Evolutionary conservation across 2,888 invertebrate species (phyloP), one percentile per base, ranked within the genome.

Genomic region (Flexamia atlantica): DNA sequence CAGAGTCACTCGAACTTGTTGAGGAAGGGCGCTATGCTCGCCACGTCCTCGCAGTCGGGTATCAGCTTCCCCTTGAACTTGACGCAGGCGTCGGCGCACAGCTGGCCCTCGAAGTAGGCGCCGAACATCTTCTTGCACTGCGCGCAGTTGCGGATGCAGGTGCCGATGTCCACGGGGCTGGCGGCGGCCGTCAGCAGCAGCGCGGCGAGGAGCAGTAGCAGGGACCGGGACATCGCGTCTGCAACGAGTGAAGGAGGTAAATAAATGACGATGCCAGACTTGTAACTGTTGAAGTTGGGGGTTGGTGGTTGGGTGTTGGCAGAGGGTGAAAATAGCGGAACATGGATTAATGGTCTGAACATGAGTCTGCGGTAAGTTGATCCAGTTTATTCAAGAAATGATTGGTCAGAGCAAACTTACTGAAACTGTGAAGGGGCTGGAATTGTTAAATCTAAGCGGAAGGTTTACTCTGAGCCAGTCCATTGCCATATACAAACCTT

Each of bases 101-200:
- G 93, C 76, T 96, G 95, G 0, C 97, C 97, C 88, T 97, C 95
- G 90, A 97, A 97, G 91, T 95, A 97, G 0, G 93, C 93, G 0
- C 96, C 97, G 87, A 95, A 95, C 95, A 97, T 96, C 90, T 95
- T 96, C 90, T 96, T 96, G 90, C 97, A 97, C 89, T 96, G 97
- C 0, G 96, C 97, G 89, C 97, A 97, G 90, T 97, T 97, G 87
- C 96, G 93, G 85, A 96, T 94, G 90, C 96, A 96, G 81, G 95
- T 92, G 86, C 95, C 95, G 23, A 89, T 85, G 57, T 87, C 85
- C 83, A 85, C 87, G 42, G 85, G 85, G 46, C 86, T 85, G 17
- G 85, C 85, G 10, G 82, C 36, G n/a, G 68, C 50, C 30, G 81
- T 4, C n/a, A 79, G 53, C n/a, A 70, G 25, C 23, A 68, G 79